Percentiles rank a stretch among this genome's conserved stretches.
Conservation (phyloP, 2,113 vertebrate species). For the Columba janthina region DNA sequence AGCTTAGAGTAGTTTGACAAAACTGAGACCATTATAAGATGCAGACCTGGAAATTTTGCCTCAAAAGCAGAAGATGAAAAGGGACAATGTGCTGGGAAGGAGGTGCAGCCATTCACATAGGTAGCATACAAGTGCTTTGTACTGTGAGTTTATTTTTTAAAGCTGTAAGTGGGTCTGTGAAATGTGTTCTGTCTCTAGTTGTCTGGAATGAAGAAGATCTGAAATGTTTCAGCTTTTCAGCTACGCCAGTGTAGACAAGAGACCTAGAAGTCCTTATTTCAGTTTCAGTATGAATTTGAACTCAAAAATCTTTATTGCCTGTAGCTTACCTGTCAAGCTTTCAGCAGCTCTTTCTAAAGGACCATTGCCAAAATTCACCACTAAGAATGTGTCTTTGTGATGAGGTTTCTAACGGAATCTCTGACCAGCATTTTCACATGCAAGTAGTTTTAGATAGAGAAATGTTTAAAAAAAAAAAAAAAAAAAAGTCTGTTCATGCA, state of each 20-base stretch:
- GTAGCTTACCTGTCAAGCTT: neutral
- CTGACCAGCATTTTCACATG: neutral
- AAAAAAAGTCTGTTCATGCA: neutral
- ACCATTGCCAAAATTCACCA: neutral
- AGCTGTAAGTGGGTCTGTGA: neutral
- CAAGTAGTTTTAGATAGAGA: neutral
- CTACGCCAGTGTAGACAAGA: neutral
- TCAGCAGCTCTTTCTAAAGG: neutral
- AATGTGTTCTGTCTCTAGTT: neutral
- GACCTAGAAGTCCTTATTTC: neutral
- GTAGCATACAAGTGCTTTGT: neutral
- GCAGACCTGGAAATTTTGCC: neutral
- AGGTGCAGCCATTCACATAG: neutral
- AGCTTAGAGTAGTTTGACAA: neutral
- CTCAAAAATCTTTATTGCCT: neutral
- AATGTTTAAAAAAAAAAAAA: neutral
- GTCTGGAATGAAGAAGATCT: neutral
- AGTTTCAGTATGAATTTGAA: neutral
- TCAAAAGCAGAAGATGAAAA: neutral
- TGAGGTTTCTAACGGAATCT: neutral
- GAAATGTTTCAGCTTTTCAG: neutral
- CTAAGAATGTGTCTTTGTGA: neutral
- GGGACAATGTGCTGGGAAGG: neutral
- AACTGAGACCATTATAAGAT: neutral
- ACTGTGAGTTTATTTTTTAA: neutral